Base-by-base conservation (phyloP, 2,888 invertebrate species). In the Augiades crinisus region DNA sequence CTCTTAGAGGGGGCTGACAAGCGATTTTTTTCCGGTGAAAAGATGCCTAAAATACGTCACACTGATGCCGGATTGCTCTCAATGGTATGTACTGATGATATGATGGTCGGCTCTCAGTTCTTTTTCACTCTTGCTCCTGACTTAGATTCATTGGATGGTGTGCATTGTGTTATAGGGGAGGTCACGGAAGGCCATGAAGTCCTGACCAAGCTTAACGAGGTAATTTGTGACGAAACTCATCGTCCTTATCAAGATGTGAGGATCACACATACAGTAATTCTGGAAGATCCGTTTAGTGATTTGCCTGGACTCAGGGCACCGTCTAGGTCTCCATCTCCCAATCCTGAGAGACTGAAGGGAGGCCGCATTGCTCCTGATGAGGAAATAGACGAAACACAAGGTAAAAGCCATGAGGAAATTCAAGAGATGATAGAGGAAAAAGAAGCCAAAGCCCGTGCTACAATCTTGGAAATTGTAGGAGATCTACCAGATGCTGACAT, bases 401-500 rank as follows among this genome's bases (percentile, higher is more conserved):
- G 98, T 0, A 96, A 95, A 82, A 92, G 94, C n/a, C 90, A 91
- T 30, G 94, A 94, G 62, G 96, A 99, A 88, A 91, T 99, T 44
- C 93, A 94, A 59, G 98, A 98, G 88, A 92, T 96, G 76, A 91
- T 96, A 59, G 95, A 95, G 56, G 95, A 96, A 59, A 95, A 96
- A 60, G 99, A 99, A 80, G 99, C 99, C 0, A 96, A 96, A 82
- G 98, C 99, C 1, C 92, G 99, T 65, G 99, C 99, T 0, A 98
- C 99, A 14, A 97, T 99, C 64, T 90, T 99, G 31, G 99, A 99
- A 91, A 99, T 99, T 90, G 97, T 99, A 14, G 99, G 99, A 0
- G 99, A 99, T 80, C 90, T 99, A 52, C 99, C 99, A 0, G 96
- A 98, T 89, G 99, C 97, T 8, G 99, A 99, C 54, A 95, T 98